Evolutionary conservation across 2,888 invertebrate genomes (phyloP).

Genomic region (Ornithoptera alexandrae): DNA sequence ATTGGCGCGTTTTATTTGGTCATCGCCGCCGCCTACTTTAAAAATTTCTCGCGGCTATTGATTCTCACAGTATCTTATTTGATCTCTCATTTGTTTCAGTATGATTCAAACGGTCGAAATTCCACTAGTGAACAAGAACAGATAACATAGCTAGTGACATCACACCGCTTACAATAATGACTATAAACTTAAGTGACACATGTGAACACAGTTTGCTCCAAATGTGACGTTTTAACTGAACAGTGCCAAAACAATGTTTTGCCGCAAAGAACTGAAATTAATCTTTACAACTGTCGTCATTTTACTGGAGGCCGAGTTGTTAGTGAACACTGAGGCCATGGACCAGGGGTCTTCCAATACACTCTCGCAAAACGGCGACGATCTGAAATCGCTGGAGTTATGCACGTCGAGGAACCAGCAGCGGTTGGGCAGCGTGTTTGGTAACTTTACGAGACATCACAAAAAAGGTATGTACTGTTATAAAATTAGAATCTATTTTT

Average conservation of each 20-base stretch:
- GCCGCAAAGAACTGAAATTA: constrained; percentile 73
- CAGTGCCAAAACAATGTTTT: constrained; percentile 78
- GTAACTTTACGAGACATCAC: constrained; percentile 73
- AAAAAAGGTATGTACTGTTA: constrained; percentile 63
- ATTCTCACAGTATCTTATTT: too few species aligned
- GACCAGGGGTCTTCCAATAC: constrained; percentile 70
- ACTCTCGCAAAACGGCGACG: constrained; percentile 65
- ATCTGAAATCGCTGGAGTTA: constrained; percentile 66
- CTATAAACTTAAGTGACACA: constrained; percentile 69
- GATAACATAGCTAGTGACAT: constrained; percentile 24
- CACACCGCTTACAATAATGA: constrained; percentile 54
- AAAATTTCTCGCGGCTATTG: too few species aligned
- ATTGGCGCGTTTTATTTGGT: too few species aligned
- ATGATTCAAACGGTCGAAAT: constrained; percentile 11
- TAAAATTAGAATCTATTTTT: neutral
- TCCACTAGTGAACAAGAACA: constrained; percentile 1
- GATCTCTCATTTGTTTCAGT: constrained; percentile 22
- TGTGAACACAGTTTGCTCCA: constrained; percentile 45
- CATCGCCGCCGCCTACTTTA: too few species aligned
- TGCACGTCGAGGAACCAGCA: constrained; percentile 71
- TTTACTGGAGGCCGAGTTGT: constrained; percentile 66
- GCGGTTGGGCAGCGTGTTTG: constrained; percentile 70
- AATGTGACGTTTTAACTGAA: constrained; percentile 59
- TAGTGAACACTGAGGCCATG: constrained; percentile 71
- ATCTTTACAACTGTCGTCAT: constrained; percentile 71